Evolutionary conservation across 2,797 vertebrate genomes (phyloP), one percentile per base, ranked within the genome.

Genomic region (Helicolenus hilgendorfi): DNA sequence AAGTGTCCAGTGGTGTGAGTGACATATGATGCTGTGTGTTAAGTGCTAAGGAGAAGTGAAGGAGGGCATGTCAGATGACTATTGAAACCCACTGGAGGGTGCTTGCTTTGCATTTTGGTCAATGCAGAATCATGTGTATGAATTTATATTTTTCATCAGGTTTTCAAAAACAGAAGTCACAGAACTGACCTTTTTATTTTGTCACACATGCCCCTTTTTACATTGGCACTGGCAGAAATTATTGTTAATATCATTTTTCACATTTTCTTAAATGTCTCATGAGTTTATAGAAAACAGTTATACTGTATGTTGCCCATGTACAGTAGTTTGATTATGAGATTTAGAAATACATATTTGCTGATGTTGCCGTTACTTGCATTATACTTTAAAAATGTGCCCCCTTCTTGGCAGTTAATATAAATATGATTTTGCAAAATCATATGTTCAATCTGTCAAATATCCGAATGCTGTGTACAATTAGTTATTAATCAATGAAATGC

Each of bases 391-490:
- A 56, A 41, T 78, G 8, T 53, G 49, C 49, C 29, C 22, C 2
- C 1, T 63, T 14, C 41, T 75, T 60, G 7, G 9, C 13, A 75
- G 7, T n/a, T 56, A 0, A 45, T 78, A 31, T 27, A 56, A 58
- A 22, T 15, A 62, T 38, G 31, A 67, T 59, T 80, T 69, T 14
- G 10, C 3, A 26, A 60, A 81, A 81, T 68, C 7, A 26, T 20
- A 13, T 72, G 27, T 56, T 75, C 6, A 60, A 10, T 76, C 11
- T 77, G 26, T 68, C 38, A 1, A 63, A 68, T 65, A 88, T 90
- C 53, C 1, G 18, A 83, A 85, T 89, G 77, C 87, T 89, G 81
- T 86, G n/a, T n/a, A n/a, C n/a, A n/a, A n/a, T n/a, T 38, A 38
- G 11, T 38, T 38, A 38, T 14, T 14, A 38, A 38, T 38, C 36